These are phyloP conservation scores for Nomada fucata DNA, from an alignment of 2,888 invertebrate genomes.

Conservation along the genomic window DNA sequence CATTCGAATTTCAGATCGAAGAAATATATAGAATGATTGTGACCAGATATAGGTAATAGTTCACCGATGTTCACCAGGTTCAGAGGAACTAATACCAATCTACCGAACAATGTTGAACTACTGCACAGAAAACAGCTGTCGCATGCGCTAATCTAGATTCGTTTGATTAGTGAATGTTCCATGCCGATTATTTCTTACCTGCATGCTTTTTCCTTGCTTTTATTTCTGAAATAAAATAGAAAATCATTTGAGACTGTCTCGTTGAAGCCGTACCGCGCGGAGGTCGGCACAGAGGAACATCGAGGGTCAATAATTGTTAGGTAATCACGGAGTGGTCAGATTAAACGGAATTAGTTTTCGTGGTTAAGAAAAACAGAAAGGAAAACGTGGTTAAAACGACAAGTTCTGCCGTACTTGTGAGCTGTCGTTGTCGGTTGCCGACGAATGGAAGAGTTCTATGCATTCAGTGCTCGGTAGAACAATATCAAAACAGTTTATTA, in stretches of 20 bases:
- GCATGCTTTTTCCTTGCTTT: constrained; percentile 90
- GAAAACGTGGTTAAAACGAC: constrained; percentile 26
- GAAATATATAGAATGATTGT: not conserved
- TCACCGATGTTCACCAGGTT: constrained; percentile 1
- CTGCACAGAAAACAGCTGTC: constrained; percentile 16
- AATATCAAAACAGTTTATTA: too few relatives aligned
- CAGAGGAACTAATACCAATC: constrained; percentile 21
- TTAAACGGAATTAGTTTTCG: constrained; percentile 33
- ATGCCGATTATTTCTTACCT: constrained; percentile 85
- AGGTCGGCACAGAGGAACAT: constrained; percentile 9
- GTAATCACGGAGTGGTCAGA: not conserved
- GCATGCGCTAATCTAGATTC: constrained; percentile 55
- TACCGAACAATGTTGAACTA: constrained; percentile 31
- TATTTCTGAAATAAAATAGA: constrained; percentile 87
- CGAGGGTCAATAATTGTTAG: constrained; percentile 12
- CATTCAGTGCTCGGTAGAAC: not conserved
- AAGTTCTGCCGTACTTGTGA: not conserved
- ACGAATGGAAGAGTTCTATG: not conserved
- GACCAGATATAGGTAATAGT: not conserved
- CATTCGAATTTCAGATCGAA: not conserved
- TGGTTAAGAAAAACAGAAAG: constrained; percentile 22
- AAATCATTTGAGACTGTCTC: constrained; percentile 70
- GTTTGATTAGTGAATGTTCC: constrained; percentile 53
- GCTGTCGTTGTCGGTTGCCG: constrained; percentile 30
- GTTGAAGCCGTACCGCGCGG: constrained; percentile 26